Evolutionary conservation across 2,888 invertebrate species (phyloP), one percentile per base, ranked within the genome.

Genomic region (Calameuta pallipes): DNA sequence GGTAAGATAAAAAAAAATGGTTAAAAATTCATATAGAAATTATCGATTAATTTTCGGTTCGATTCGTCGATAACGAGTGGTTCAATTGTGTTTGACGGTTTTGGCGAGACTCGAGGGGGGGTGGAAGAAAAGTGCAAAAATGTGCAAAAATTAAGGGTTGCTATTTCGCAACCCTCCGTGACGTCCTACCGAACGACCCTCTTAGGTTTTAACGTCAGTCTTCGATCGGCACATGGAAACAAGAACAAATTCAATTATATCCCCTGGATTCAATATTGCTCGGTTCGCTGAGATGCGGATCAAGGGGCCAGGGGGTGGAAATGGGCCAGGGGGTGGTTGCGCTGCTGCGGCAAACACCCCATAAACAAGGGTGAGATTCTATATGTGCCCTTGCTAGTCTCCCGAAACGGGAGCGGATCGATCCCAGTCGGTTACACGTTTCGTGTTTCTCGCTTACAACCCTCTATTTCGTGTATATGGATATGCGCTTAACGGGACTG

Each of bases 171-270:
- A 56, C 15, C 41, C 41, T 56, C 23, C 15, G 4, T 15, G 6
- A 41, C 6, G 41, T 23, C 23, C 23, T 56, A 12, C 12, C 4
- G 12, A 15, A 56, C 11, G 3, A 36, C 6, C 34, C 74, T n/a
- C 74, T 34, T 30, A 30, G 6, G 30, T 81, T 82, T 83, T 82
- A 85, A 83, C 85, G 77, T 79, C 79, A 82, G 80, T 81, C 83
- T 83, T 85, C 82, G 85, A 85, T 85, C 84, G 82, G 85, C 84
- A 83, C 82, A 85, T 85, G 83, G 85, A 87, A 88, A 87, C 85
- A 84, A 84, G 87, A 87, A 83, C 82, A 84, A 88, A 88, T 88
- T 89, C 88, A 88, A 89, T 89, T 87, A 89, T 85, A 83, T 79
- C 83, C 80, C 41, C 81, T 77, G 82, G 80, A 86, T 85, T 87